phyloP scores from a whole-genome alignment of 2,888 invertebrate genomes.

The Aphelenchoides bicaudatus region DNA sequence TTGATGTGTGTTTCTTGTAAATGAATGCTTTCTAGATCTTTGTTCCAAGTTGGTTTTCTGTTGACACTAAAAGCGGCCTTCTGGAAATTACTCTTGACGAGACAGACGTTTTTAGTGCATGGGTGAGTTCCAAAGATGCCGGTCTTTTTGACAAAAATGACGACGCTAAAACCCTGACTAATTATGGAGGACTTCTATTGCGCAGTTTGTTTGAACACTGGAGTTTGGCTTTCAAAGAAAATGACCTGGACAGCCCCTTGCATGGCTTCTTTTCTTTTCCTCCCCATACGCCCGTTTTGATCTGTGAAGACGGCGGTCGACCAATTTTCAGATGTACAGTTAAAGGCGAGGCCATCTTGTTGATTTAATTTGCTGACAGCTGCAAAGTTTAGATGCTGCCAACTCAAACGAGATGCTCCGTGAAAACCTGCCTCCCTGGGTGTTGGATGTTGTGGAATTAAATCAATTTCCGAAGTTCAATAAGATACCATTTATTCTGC shows the following conservation, averaged over 20 bases:
- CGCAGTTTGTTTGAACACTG: constrained; percentile 93
- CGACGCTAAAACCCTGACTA: constrained; percentile 73
- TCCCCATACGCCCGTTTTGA: constrained; percentile 89
- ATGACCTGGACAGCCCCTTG: constrained; percentile 38
- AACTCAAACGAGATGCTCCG: constrained; percentile 65
- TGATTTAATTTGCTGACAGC: constrained; percentile 35
- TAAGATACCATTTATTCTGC: constrained; percentile 91
- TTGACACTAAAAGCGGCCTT: constrained; percentile 94
- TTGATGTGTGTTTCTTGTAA: no score
- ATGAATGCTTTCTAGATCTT: no score
- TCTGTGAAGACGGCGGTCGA: constrained; percentile 90
- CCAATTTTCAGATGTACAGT: constrained; percentile 84
- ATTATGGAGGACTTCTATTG: constrained; percentile 86
- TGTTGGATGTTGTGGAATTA: constrained; percentile 62
- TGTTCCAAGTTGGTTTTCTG: constrained; percentile 98
- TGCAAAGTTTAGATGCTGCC: neutral
- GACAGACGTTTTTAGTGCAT: constrained; percentile 93
- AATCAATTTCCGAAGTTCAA: constrained; percentile 84
- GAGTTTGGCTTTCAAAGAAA: constrained; percentile 63
- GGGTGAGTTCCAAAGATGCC: constrained; percentile 94
- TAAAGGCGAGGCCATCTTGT: constrained; percentile 84
- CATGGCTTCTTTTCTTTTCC: constrained; percentile 75
- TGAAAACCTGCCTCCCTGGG: constrained; percentile 48
- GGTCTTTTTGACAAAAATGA: constrained; percentile 70
- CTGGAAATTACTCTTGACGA: constrained; percentile 96